Percentiles rank a stretch among this genome's conserved stretches.
Evolutionary conservation across 2,888 invertebrate species (phyloP).

Genomic region (Ormyrus rosae): DNA sequence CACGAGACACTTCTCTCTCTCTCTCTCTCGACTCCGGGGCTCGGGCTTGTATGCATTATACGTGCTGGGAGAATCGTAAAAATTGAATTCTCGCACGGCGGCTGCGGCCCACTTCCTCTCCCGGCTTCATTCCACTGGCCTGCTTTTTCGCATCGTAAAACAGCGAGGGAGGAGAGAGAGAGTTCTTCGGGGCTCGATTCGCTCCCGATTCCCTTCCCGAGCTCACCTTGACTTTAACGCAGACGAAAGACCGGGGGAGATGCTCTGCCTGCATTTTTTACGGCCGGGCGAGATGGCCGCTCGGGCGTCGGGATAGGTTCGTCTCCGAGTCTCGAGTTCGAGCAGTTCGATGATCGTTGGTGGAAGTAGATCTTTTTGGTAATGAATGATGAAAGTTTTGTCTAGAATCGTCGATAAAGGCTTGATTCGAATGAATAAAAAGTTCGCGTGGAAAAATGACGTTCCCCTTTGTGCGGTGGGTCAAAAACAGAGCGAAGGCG

Average conservation of each 20-base stretch:
- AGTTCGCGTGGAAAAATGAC: constrained; percentile 13
- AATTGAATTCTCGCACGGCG: constrained; percentile 39
- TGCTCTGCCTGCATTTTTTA: constrained; percentile 34
- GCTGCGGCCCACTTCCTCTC: not conserved
- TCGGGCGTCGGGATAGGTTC: no score
- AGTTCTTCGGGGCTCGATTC: not conserved
- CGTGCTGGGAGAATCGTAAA: constrained; percentile 16
- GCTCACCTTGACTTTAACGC: not conserved
- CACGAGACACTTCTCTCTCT: not conserved
- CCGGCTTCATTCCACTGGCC: constrained; percentile 37
- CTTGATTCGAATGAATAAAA: not conserved
- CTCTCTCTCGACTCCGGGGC: no score
- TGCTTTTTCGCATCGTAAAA: constrained; percentile 37
- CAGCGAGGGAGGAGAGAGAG: not conserved
- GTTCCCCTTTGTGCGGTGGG: constrained; percentile 10
- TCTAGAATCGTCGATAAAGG: no score
- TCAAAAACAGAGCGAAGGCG: constrained; percentile 31
- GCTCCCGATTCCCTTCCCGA: not conserved
- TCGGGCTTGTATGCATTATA: constrained; percentile 20
- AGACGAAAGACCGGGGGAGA: not conserved
- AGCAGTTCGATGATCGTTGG: no score
- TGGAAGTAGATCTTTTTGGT: no score
- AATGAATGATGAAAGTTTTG: no score
- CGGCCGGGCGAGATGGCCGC: not conserved
- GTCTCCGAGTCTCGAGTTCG: no score